These are phyloP conservation scores for Lophius piscatorius DNA, from an alignment of 2,113 vertebrate genomes.

Conservation along the genomic window DNA sequence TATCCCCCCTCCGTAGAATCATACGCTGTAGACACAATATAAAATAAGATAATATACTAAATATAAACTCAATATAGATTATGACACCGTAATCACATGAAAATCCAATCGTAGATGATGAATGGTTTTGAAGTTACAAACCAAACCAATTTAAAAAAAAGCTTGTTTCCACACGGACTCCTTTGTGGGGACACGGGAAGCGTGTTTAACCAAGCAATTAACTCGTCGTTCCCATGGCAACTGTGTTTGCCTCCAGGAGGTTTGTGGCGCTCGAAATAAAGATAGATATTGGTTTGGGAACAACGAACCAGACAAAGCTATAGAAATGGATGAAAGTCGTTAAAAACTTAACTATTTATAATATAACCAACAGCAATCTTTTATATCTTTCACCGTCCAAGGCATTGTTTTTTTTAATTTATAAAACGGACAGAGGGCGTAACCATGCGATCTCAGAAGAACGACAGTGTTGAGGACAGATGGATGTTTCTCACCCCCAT, in stretches of 20 bases:
- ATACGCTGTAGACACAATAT: too few species aligned
- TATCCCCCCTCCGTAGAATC: too few species aligned
- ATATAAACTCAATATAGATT: too few species aligned
- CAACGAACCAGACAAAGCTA: not conserved
- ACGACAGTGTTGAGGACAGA: slow-evolving; percentile 20
- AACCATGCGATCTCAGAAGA: slow-evolving; percentile 49
- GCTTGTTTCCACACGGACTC: slow-evolving; percentile 24
- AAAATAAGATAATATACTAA: too few species aligned
- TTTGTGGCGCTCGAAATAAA: not conserved
- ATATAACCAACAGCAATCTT: too few species aligned
- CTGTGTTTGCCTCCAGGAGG: slow-evolving; percentile 31
- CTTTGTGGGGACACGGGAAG: slow-evolving; percentile 58
- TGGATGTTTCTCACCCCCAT: slow-evolving; percentile 58
- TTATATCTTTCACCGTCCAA: not conserved
- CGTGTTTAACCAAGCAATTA: slow-evolving; percentile 40
- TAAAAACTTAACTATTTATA: too few species aligned
- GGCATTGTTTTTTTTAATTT: not conserved
- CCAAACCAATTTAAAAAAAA: not conserved
- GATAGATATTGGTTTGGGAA: not conserved
- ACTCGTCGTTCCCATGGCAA: slow-evolving; percentile 49
- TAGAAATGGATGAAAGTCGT: too few species aligned
- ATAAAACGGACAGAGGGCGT: not conserved
- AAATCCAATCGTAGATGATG: too few species aligned
- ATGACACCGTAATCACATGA: too few species aligned
- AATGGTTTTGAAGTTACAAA: not conserved